Base-by-base conservation (phyloP, 2,113 vertebrate genomes). In the Anoplopoma fimbria region DNA sequence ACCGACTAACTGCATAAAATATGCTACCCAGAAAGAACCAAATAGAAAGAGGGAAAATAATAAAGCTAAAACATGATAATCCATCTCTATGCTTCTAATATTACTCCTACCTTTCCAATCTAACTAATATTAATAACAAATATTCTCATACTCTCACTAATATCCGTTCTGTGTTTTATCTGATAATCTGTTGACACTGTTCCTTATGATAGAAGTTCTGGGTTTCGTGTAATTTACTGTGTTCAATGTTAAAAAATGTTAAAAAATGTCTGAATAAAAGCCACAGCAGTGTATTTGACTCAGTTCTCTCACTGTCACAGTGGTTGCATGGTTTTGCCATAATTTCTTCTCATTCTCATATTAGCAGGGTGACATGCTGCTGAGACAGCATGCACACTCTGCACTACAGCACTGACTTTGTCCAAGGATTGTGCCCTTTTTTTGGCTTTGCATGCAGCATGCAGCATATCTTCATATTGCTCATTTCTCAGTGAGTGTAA, bases 401-500 rank as follows among this genome's bases (percentile, higher is more conserved):
- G 57, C 75, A 80, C 69, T 38, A 55, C 42, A 31, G 63, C 33
- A 2, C 36, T 1, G 57, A 64, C 51, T 63, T 64, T 45, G 27
- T 34, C 31, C 64, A 82, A 69, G 51, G 58, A 21, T 21, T 2
- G 21, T 19, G 8, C 75, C 62, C 53, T 74, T 75, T 74, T n/a
- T 69, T 63, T 69, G 64, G 70, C 65, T 63, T 58, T 65, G 65
- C 34, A 14, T 2, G 60, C 38, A 21, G 65, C 34, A 14, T 2
- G 60, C 38, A 21, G 29, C 23, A 2, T 38, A 33, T 75, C 57
- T 62, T 62, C 76, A 67, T 36, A 57, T 64, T 67, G 61, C 69
- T 81, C 69, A 34, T 82, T 79, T 81, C 79, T 84, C 84, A 53
- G 72, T 1, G 29, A 87, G 87, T 21, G 55, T 76, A 87, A 76